These are phyloP conservation scores for Argya squamiceps DNA, from an alignment of 2,797 vertebrate species.

Conservation along the genomic window DNA sequence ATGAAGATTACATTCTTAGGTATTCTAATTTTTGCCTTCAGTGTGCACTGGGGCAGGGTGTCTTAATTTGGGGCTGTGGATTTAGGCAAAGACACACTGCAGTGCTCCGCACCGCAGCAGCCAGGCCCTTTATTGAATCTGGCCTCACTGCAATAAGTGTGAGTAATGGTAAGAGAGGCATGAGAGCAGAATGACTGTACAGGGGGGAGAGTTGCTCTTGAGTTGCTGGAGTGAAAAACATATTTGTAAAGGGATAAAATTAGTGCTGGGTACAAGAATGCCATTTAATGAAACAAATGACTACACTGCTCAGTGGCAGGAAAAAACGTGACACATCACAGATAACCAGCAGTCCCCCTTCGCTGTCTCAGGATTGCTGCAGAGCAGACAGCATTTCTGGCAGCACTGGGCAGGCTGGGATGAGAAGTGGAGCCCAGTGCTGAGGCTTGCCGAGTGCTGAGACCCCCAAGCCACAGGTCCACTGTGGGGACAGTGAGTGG, in stretches of 20 bases:
- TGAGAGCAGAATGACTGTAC: conserved; percentile 32
- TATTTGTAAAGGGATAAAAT: conserved; percentile 43
- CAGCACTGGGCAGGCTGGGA: not conserved
- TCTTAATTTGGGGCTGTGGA: not conserved
- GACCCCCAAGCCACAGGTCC: rapidly evolving
- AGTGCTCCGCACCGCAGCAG: not conserved
- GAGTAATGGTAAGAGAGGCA: conserved; percentile 13
- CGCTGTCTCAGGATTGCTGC: not conserved
- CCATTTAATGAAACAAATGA: conserved; percentile 8
- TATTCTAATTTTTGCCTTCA: not conserved
- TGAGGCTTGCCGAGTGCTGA: not conserved
- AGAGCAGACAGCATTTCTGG: not conserved
- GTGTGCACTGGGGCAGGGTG: not conserved
- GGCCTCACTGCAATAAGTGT: not conserved
- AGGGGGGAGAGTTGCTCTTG: not conserved
- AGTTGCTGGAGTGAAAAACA: not conserved
- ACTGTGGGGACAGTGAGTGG: not conserved
- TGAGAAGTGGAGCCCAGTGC: not conserved
- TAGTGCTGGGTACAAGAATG: conserved; percentile 1
- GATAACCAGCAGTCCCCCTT: not conserved
- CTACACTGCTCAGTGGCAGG: not conserved
- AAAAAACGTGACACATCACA: not conserved
- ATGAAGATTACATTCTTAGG: not conserved
- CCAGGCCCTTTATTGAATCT: not conserved
- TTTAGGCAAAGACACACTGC: not conserved